A percentile compares a stretch with the other conserved stretches of the same genome.
Evolutionary conservation across 2,888 invertebrate species (phyloP).

Genomic region (Morpho achilles): DNA sequence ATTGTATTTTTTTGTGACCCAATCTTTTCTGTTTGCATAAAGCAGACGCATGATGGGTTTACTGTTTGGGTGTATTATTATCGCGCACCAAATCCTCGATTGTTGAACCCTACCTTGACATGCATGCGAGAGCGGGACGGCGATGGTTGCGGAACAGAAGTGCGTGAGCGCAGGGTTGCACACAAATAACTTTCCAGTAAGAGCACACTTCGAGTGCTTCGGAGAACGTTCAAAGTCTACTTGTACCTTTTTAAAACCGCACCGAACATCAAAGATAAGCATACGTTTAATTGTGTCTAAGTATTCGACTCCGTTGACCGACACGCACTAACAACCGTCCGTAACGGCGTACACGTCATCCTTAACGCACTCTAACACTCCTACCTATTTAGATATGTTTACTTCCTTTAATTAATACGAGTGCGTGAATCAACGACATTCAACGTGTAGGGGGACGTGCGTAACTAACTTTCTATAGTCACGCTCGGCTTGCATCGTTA

Average conservation of each 20-base stretch:
- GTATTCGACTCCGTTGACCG: conserved; percentile 33
- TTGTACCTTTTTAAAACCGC: conserved; percentile 26
- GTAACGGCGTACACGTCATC: conserved; percentile 30
- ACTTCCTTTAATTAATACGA: conserved; percentile 50
- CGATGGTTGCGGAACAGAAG: conserved; percentile 60
- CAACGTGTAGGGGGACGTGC: conserved; percentile 41
- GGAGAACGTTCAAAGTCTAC: conserved; percentile 49
- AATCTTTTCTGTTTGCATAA: conserved; percentile 61
- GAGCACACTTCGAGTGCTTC: conserved; percentile 61
- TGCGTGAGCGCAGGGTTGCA: conserved; percentile 66
- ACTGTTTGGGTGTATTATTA: conserved; percentile 61
- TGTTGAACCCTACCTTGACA: conserved; percentile 79
- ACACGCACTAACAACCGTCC: conserved; percentile 25
- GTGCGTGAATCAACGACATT: conserved; percentile 47
- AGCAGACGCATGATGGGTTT: conserved; percentile 57
- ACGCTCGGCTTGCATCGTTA: conserved; percentile 40
- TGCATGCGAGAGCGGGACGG: conserved; percentile 69
- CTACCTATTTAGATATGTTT: conserved; percentile 38
- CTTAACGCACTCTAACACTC: conserved; percentile 32
- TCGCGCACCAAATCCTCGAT: conserved; percentile 67
- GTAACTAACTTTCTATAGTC: conserved; percentile 52
- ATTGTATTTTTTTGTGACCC: conserved; percentile 41
- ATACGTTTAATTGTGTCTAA: conserved; percentile 38
- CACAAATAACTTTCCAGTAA: conserved; percentile 70
- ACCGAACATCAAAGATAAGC: conserved; percentile 33